Base-by-base conservation (phyloP, 2,797 vertebrate genomes). In the Odontamblyopus rebecca region DNA sequence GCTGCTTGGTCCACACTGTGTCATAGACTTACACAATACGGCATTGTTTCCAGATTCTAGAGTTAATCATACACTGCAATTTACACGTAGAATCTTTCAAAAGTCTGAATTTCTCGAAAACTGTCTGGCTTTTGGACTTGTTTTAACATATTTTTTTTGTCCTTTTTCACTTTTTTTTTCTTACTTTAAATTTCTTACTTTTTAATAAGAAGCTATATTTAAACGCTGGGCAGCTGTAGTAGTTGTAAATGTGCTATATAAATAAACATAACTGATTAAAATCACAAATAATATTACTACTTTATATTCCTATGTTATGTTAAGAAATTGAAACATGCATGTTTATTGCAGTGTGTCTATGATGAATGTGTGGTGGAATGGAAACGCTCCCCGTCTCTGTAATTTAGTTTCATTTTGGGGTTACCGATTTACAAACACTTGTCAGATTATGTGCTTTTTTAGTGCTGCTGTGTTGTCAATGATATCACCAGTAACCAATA, bases 391-490 rank as follows among this genome's bases (percentile, higher is more conserved):
- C 62, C 71, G 29, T 67, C 75, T 64, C 70, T 73, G 80, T 74
- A 74, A 82, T 67, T 68, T 70, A 80, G 77, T 83, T 60, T 84
- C 61, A 48, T 74, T 78, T 80, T 74, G 72, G 44, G 0, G 13
- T 63, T 66, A 66, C 32, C 65, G 60, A 82, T 86, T 86, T 82
- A 81, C 85, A 91, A 88, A 88, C 84, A 83, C 80, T 16, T 81
- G 88, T 87, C 85, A 66, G 67, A 2, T n/a, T 89, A 84, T 90
- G 90, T 90, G 81, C 78, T 61, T 53, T 74, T 69, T 69, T 59
- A 84, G 86, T 86, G 64, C 75, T 71, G 74, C 72, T 85, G 77
- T 79, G 29, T 18, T 61, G 29, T 30, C 27, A 0, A 61, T 61
- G 59, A 61, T 77, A 76, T 86, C 77, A 73, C 73, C 38, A 53